Evolutionary conservation across 2,797 vertebrate species (phyloP), one percentile per base, ranked within the genome.

Genomic region (Onychomys leucogaster): DNA sequence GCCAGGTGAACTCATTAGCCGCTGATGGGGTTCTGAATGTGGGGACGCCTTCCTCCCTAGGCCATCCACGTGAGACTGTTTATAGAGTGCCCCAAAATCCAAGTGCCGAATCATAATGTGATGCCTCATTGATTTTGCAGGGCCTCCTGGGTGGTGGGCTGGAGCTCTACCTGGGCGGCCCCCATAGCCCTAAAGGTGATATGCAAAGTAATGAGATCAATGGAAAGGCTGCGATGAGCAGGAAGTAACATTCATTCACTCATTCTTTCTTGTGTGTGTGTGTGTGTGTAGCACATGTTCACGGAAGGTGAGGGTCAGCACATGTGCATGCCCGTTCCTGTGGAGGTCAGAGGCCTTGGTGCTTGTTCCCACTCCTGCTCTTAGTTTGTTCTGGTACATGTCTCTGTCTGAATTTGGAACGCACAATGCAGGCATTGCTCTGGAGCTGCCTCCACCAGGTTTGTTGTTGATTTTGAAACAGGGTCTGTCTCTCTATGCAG

Each of bases 161-260:
- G 23, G 76, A 21, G 43, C 46, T 49, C 46, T 67, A 21, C 6
- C 0, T 9, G 43, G 46, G 23, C 0, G 0, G 1, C 3, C 41
- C 23, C 3, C 9, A 6, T 23, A 49, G 76, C 59, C 13, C 23
- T 34, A 29, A 87, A 57, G 46, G 4, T 4, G 32, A 21, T 41
- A 29, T 55, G 49, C 7, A 6, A 61, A 73, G 57, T 59, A 78
- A 21, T 6, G 81, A 89, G 46, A 89, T 67, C 3, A 21, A 9
- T 37, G n/a, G 59, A 67, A 89, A 86, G 11, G 63, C 57, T 43
- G 21, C 2, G 25, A 14, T 23, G 41, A 95, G 21, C 5, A 71
- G 37, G 34, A 41, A 27, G 13, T 46, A 46, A 43, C 41, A 43
- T 43, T 61, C 14, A 61, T 37, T 81, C 34, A 23, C n/a, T n/a